Base-by-base conservation (phyloP, 2,888 invertebrate species). In the Apantesis nais region DNA sequence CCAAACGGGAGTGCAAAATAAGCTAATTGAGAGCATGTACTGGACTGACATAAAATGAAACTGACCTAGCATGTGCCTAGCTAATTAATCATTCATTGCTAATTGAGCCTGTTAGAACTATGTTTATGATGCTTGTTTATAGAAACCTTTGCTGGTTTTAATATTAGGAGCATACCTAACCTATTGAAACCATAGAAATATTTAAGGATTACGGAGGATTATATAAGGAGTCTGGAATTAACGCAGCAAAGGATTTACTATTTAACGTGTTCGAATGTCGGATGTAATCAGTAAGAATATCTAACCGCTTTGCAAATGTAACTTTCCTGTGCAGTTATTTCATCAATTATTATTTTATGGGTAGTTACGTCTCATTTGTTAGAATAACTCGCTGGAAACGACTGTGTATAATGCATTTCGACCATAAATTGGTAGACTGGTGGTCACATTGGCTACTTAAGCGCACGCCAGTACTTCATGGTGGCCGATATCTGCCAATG, bases 351-450 rank as follows among this genome's bases (percentile, higher is more conserved):
- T 74, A 80, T 78, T 75, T 73, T 74, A 77, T 73, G 44, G 82
- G 67, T 78, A 79, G 78, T 79, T 81, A 79, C 75, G 76, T 75
- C 78, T 78, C 85, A 81, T 87, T 85, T 81, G 78, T 83, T 83
- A 80, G 82, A 84, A 84, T 87, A 82, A 87, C 76, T 81, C 71
- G 76, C 73, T 73, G 76, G 78, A 74, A 80, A 83, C 70, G 80
- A 68, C 29, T 65, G 65, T 66, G 74, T 79, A 78, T 74, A 83
- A 83, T 80, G 75, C 73, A 76, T 83, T 85, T 82, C 72, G 79
- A 70, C 69, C 80, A 86, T 91, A 90, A 90, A 90, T 88, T 82
- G 82, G 74, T 75, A 81, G 81, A 88, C 84, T 84, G 80, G 82
- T 85, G 78, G 81, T 83, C 83, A 87, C 83, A 44, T 31, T 63